Percentiles rank a stretch among this genome's conserved stretches.
phyloP scores from a whole-genome alignment of 2,113 vertebrate genomes.

The Thamnophis sirtalis region DNA sequence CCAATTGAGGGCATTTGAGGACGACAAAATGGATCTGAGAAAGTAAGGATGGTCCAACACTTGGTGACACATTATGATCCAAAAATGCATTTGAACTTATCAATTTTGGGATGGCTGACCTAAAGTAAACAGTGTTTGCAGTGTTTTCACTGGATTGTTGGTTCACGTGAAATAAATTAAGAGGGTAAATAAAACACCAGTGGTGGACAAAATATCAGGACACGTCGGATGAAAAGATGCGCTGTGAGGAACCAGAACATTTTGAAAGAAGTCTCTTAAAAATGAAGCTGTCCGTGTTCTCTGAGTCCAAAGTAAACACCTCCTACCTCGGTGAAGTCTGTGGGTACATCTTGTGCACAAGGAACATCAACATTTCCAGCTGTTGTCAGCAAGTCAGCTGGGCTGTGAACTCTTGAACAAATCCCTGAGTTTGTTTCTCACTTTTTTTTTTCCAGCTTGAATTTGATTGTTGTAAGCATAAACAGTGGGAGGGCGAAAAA shows the following conservation, averaged over 20 bases:
- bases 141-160: not conserved
- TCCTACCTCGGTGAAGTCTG: not conserved
- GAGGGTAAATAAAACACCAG: constrained; percentile 9
- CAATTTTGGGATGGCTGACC: not conserved
- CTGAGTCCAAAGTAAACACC: constrained; percentile 21
- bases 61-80: not conserved
- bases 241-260: constrained; percentile 6
- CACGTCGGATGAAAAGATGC: not conserved
- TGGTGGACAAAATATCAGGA: constrained; percentile 3
- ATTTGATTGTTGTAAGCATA: constrained; percentile 6
- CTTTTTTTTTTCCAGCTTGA: not conserved
- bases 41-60: not conserved
- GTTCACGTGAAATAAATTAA: not conserved
- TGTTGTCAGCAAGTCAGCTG: not conserved
- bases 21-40: not conserved
- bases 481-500: not conserved
- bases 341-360: rapidly evolving
- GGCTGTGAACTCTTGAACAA: rapidly evolving
- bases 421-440: rapidly evolving
- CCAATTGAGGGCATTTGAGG: not conserved
- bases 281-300: not conserved
- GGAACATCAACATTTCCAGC: not conserved
- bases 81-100: not conserved
- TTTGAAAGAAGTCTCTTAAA: constrained; percentile 15
- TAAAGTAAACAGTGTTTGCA: not conserved